A percentile compares a stretch with the other conserved stretches of the same genome.
Conservation (phyloP, 2,797 vertebrate genomes). For the Neostethus bicornis region DNA sequence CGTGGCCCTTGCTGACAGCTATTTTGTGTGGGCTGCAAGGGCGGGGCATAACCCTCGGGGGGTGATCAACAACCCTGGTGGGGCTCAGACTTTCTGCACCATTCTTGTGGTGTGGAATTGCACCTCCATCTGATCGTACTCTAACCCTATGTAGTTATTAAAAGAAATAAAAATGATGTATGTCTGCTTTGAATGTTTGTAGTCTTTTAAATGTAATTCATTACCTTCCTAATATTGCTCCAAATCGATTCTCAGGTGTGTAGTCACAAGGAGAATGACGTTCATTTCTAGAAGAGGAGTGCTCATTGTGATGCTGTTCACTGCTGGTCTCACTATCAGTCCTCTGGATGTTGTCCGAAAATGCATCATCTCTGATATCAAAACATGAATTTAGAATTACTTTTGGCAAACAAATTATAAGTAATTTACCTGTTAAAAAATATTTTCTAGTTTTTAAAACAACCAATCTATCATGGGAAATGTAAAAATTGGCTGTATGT, state of each 20-base stretch:
- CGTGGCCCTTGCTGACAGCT: slow-evolving; percentile 79
- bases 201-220: not conserved
- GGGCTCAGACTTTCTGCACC: slow-evolving; percentile 88
- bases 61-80: slow-evolving; percentile 82
- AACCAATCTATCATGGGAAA: slow-evolving; percentile 26
- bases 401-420: slow-evolving; percentile 11
- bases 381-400: slow-evolving; percentile 20
- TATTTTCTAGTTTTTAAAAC: slow-evolving; percentile 4
- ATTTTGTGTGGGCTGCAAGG: slow-evolving; percentile 94
- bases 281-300: slow-evolving; percentile 86
- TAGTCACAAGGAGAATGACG: slow-evolving; percentile 87
- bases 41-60: slow-evolving; percentile 88
- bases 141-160: slow-evolving; percentile 78
- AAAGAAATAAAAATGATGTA: not conserved
- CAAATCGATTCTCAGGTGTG: slow-evolving; percentile 87
- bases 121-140: slow-evolving; percentile 89
- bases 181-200: not conserved
- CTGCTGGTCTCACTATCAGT: slow-evolving; percentile 88
- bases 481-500: too few relatives aligned
- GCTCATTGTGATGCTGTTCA: slow-evolving; percentile 84
- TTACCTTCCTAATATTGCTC: slow-evolving; percentile 88
- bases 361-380: slow-evolving; percentile 88
- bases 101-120: slow-evolving; percentile 86
- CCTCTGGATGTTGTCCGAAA: slow-evolving; percentile 90
- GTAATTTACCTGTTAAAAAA: slow-evolving; percentile 4